Conservation (phyloP, 2,113 vertebrate species). For the Heterotis niloticus region DNA sequence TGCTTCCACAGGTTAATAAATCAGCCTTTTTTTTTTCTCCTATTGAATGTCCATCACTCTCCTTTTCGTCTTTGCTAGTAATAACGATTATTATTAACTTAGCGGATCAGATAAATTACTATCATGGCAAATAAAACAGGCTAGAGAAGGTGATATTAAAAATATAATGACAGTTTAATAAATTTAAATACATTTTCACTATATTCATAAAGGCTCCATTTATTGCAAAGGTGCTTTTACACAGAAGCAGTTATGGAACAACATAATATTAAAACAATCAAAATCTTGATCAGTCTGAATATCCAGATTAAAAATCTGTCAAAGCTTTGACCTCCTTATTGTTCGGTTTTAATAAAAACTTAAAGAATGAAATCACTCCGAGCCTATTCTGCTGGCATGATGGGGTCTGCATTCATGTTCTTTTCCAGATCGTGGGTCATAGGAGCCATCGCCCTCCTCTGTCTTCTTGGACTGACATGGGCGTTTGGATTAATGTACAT, state of each 20-base stretch:
- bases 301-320: background rate
- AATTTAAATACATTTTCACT: constrained; percentile 11
- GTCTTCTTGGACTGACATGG: constrained; percentile 95
- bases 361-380: background rate
- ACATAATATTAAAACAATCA: background rate
- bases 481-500: constrained; percentile 99
- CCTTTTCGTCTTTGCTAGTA: constrained; percentile 31
- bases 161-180: constrained; percentile 40
- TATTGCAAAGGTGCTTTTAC: background rate
- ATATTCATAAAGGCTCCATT: background rate
- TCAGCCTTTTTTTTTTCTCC: constrained; percentile 33
- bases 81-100: constrained; percentile 51
- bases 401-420: background rate
- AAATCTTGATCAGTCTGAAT: constrained; percentile 1
- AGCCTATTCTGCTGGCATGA: background rate
- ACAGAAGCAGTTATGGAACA: background rate
- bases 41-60: constrained; percentile 17
- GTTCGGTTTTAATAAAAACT: background rate
- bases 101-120: constrained; percentile 59
- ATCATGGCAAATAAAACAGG: constrained; percentile 41
- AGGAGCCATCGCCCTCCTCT: constrained; percentile 95
- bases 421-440: constrained; percentile 92
- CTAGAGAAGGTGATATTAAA: constrained; percentile 55
- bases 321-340: background rate
- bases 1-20: constrained; percentile 56